Percentiles rank a stretch among this genome's conserved stretches.
Conservation (phyloP, 2,113 vertebrate genomes). For the Protobothrops mucrosquamatus region DNA sequence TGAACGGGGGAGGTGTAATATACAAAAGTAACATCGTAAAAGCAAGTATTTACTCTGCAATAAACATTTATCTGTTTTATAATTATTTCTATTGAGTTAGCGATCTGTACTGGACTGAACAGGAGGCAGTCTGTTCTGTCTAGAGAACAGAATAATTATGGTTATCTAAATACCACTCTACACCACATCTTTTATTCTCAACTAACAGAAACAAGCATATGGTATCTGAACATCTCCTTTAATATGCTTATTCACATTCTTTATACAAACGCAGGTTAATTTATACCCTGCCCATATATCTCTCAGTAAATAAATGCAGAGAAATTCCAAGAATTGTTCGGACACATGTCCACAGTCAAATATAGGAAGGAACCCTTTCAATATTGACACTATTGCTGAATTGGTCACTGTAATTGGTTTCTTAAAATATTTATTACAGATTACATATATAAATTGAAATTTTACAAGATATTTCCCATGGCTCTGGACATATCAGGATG, state of each 20-base stretch:
- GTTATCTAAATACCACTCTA: neutral
- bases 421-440: neutral
- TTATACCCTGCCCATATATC: no score
- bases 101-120: no score
- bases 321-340: neutral
- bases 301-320: neutral
- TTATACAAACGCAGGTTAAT: neutral
- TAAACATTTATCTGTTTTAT: no score
- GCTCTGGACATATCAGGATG: neutral
- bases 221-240: neutral
- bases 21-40: no score
- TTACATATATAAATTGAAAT: neutral
- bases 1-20: no score
- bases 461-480: neutral
- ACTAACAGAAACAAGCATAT: neutral
- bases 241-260: neutral
- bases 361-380: neutral
- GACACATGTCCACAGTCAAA: no score
- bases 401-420: neutral
- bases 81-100: no score
- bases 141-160: neutral
- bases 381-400: no score
- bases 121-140: no score
- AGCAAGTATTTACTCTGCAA: no score
- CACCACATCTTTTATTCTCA: neutral